Base-by-base conservation (phyloP, 2,797 vertebrate genomes). In the Pseudomugil gertrudae region DNA sequence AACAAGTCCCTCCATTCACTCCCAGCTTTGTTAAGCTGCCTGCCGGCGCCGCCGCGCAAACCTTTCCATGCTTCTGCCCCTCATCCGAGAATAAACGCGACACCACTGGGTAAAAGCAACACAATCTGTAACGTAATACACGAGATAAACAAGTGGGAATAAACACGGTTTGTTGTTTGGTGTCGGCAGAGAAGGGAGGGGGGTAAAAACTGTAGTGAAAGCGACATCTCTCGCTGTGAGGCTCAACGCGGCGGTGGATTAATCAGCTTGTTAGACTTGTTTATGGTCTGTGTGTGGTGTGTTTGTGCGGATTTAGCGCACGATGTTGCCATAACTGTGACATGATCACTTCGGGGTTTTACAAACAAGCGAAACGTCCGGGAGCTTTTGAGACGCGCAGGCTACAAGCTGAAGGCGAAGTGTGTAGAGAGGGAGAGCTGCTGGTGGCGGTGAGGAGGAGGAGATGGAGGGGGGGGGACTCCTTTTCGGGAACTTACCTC, bases 1-100 rank as follows among this genome's bases (percentile, higher is more conserved):
- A 95, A 95, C 94, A 96, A 94, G 95, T 95, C 32, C 95, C 81
- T 72, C 76, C 85, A 73, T 87, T 95, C 93, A 93, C 95, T 94
- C 90, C 66, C 81, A 93, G 95, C 95, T 96, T 94, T 95, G 95
- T 95, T 94, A 71, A 82, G 78, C 82, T 72, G 78, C 78, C 74
- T 86, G 40, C 66, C 69, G 27, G 76, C 79, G 59, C 73, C 7
- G 65, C 71, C 14, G 69, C 66, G 13, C 17, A 23, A 40, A n/a
- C 14, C 23, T 50, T 50, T 50, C 15, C 47, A 43, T 40, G 3
- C 53, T 60, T 63, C 17, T 58, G 27, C 40, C 63, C 67, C 15
- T 13, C 51, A 27, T 35, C 35, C 36, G 21, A 53, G 33, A 24
- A 26, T 14, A 17, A 58, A 45, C 57, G 2, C 57, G 56, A 52